Conservation (phyloP, 2,797 vertebrate genomes). For the Pempheris klunzingeri region DNA sequence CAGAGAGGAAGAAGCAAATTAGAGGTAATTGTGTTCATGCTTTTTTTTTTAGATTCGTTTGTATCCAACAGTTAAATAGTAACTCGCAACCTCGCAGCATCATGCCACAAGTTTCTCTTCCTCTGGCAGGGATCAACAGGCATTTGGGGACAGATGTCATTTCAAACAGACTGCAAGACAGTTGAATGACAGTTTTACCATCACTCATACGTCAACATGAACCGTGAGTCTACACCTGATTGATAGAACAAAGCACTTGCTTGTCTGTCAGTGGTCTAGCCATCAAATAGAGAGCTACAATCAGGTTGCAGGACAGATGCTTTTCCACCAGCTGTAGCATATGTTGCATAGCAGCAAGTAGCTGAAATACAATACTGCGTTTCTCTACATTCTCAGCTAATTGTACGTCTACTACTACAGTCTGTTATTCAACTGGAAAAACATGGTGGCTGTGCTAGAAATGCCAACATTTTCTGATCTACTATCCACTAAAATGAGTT, state of each 20-base stretch:
- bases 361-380: background rate
- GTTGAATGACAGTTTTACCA: constrained; percentile 15
- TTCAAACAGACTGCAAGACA: constrained; percentile 17
- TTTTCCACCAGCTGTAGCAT: background rate
- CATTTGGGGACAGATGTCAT: constrained; percentile 20
- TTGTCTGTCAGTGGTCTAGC: background rate
- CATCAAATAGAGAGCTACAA: background rate
- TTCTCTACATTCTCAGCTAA: background rate
- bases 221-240: background rate
- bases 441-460: background rate
- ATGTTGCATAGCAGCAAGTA: background rate
- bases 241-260: constrained; percentile 2
- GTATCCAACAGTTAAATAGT: background rate
- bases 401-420: background rate
- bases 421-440: background rate
- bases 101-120: constrained; percentile 13
- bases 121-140: background rate
- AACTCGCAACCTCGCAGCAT: background rate
- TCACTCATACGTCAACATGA: constrained; percentile 6
- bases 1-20: constrained; percentile 10
- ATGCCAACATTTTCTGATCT: background rate
- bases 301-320: background rate
- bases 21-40: background rate
- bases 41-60: constrained; percentile 8
- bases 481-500: background rate